Conservation (phyloP, 2,888 invertebrate genomes). For the Lasius fuliginosus region DNA sequence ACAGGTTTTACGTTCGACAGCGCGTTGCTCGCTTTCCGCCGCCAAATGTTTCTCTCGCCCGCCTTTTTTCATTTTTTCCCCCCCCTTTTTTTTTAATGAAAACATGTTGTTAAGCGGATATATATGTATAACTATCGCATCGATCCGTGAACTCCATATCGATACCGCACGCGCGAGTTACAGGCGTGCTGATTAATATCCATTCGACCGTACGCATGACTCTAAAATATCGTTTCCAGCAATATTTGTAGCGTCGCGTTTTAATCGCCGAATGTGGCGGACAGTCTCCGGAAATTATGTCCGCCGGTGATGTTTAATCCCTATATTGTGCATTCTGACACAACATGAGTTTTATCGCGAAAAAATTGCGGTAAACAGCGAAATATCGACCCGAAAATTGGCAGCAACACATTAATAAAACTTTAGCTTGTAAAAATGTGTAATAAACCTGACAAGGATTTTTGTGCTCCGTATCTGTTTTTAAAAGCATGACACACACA, state of each 20-base stretch:
- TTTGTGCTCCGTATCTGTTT: not conserved
- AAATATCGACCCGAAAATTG: slow-evolving; percentile 1
- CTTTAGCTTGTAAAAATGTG: slow-evolving; percentile 31
- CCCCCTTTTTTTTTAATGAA: not conserved
- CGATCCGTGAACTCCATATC: slow-evolving; percentile 37
- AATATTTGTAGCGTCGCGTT: slow-evolving; percentile 22
- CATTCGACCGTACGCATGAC: slow-evolving; percentile 15
- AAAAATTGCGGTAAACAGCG: slow-evolving; percentile 38
- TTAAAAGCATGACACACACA: not conserved
- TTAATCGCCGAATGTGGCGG: slow-evolving; percentile 45
- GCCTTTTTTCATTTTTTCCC: not conserved
- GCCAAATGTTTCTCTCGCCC: not conserved
- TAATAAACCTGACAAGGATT: not conserved
- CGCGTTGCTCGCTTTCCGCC: not conserved
- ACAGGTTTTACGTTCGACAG: slow-evolving; percentile 60
- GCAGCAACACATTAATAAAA: slow-evolving; percentile 34
- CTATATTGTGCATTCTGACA: slow-evolving; percentile 31
- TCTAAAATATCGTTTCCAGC: slow-evolving; percentile 39
- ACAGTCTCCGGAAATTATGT: slow-evolving; percentile 53
- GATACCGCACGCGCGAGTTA: slow-evolving; percentile 36
- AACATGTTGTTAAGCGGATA: slow-evolving; percentile 28
- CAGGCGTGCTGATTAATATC: slow-evolving; percentile 40
- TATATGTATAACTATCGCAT: slow-evolving; percentile 27
- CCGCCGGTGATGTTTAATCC: slow-evolving; percentile 40
- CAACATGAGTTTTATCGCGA: slow-evolving; percentile 42